Evolutionary conservation across 2,113 vertebrate species (phyloP), one percentile per base, ranked within the genome.

Genomic region (Edolisoma coerulescens): DNA sequence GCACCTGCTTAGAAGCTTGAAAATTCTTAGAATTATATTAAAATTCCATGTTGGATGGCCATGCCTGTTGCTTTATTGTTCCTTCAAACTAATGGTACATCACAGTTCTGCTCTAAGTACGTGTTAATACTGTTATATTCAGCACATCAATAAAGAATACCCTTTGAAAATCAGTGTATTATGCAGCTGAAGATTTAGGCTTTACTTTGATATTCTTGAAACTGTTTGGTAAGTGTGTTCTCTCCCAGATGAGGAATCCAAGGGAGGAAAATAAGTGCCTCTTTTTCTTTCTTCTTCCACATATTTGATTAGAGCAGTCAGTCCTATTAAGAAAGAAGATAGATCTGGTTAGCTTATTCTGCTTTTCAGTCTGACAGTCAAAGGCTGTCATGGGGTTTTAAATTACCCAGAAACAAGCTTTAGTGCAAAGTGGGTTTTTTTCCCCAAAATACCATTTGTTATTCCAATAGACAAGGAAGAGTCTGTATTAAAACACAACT

Each of bases 401-500:
- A 96, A 95, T 95, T 95, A 84, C 39, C 79, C 84, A 91, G 80
- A 75, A 97, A 71, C 67, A 60, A 71, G 27, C 32, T 94, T 75
- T 22, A 83, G 50, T 65, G 59, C 54, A 86, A 95, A 93, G 68
- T 67, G 39, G 39, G 18, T 61, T 16, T 26, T 33, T 70, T 85
- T 3, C 79, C 56, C 23, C 27, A 67, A 78, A 92, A 94, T 89
- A 85, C 86, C 42, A 64, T 91, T 95, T 4, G 4, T 78, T 91
- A 68, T 89, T 95, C 85, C 53, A 95, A 11, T 77, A 87, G 76
- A 52, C 82, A 87, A 91, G 60, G 63, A 61, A 61, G 57, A 96
- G 64, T 21, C 65, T 94, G 73, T 93, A 95, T 95, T 96, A 96
- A 97, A 97, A 91, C 33, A 91, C 18, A 88, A 30, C 61, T 94